A percentile compares a stretch with the other conserved stretches of the same genome.
Conservation (phyloP, 2,797 vertebrate species). For the Chaenodraco wilsoni region DNA sequence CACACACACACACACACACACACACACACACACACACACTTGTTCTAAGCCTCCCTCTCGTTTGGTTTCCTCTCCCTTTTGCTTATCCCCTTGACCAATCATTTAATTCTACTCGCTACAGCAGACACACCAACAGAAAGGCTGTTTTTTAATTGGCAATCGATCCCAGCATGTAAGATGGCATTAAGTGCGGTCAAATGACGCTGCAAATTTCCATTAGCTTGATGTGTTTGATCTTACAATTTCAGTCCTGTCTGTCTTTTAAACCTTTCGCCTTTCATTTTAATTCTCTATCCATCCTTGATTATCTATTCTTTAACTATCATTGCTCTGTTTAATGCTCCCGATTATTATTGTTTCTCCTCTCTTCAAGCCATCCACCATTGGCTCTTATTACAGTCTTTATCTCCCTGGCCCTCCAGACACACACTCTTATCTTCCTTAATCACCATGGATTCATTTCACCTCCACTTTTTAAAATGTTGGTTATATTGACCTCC, state of each 20-base stretch:
- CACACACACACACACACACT: no score
- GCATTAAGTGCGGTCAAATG: conserved; percentile 51
- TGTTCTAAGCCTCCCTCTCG: conserved; percentile 14
- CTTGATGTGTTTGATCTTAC: conserved; percentile 53
- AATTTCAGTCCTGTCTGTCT: conserved; percentile 34
- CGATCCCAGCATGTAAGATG: conserved; percentile 59
- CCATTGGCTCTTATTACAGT: not conserved
- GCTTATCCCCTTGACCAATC: conserved; percentile 41
- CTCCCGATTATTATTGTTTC: conserved; percentile 30
- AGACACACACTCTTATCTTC: conserved; percentile 1
- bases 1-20: no score
- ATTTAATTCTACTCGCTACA: conserved; percentile 67
- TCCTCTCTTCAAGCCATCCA: conserved; percentile 22
- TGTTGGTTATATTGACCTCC: not conserved
- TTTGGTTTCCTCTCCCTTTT: conserved; percentile 9
- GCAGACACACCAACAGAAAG: conserved; percentile 47
- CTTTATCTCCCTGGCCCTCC: conserved; percentile 6
- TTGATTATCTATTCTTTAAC: conserved; percentile 2
- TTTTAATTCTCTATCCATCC: conserved; percentile 19
- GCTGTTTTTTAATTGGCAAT: conserved; percentile 72
- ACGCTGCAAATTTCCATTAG: conserved; percentile 54
- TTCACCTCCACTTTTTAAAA: not conserved
- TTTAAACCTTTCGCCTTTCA: conserved; percentile 24
- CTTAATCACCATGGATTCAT: conserved; percentile 20
- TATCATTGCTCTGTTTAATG: conserved; percentile 40